These are phyloP conservation scores for Enteromius thamalakanensis DNA, from an alignment of 2,797 vertebrate genomes.

Conservation along the genomic window DNA sequence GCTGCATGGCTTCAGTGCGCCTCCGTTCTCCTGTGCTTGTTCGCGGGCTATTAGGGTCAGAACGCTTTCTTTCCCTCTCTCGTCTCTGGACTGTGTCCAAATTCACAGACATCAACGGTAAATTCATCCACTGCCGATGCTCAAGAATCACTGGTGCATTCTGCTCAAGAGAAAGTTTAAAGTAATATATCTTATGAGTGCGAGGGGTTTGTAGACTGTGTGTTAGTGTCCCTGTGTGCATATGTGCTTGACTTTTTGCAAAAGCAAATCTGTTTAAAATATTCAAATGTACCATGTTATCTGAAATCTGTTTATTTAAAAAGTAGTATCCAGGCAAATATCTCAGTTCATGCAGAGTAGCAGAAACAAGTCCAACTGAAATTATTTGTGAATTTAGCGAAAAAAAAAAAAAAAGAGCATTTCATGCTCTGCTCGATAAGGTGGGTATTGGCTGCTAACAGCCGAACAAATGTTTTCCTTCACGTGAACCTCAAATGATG, in stretches of 20 bases:
- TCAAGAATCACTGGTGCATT: constrained; percentile 11
- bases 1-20: constrained; percentile 54
- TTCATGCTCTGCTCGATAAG: neutral
- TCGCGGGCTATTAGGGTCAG: constrained; percentile 61
- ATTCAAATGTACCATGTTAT: neutral
- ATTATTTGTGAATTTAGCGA: neutral
- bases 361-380: neutral
- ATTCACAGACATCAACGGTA: constrained; percentile 4
- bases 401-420: neutral
- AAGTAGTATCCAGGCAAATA: neutral
- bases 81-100: constrained; percentile 50
- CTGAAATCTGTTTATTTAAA: neutral
- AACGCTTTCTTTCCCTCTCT: neutral
- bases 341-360: neutral
- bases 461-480: neutral
- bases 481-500: neutral
- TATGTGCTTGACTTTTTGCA: neutral
- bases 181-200: neutral
- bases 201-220: neutral
- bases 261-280: neutral
- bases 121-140: neutral
- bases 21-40: constrained; percentile 65
- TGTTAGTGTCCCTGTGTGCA: neutral
- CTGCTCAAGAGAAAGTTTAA: constrained; percentile 6
- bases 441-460: neutral